Evolutionary conservation across 1,140 invertebrate species (phyloP).

Genomic region (Oncopodura yosiiana): DNA sequence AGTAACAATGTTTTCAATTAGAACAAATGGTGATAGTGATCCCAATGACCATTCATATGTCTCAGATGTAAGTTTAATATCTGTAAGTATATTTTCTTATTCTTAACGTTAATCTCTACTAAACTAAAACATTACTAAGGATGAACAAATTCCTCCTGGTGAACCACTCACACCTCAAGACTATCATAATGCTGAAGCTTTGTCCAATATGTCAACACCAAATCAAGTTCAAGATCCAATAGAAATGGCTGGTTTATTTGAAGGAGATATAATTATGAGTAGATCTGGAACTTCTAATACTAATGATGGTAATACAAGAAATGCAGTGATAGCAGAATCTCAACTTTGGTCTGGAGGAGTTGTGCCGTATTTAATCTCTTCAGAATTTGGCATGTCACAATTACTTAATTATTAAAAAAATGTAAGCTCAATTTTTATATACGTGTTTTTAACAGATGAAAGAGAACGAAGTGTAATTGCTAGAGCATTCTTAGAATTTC

Average conservation of each 20-base stretch:
- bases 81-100: too few relatives aligned
- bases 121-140: too few relatives aligned
- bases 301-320: constrained; percentile 5
- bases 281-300: neutral
- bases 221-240: constrained; percentile 37
- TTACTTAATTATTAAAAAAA: neutral
- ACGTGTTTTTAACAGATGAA: constrained; percentile 24
- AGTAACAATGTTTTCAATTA: too few relatives aligned
- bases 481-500: constrained; percentile 37
- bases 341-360: constrained; percentile 35
- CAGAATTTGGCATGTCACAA: constrained; percentile 35
- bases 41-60: too few relatives aligned
- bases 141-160: too few relatives aligned
- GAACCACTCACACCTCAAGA: constrained; percentile 36
- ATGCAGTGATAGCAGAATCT: constrained; percentile 22
- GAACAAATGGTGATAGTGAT: too few relatives aligned
- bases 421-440: neutral
- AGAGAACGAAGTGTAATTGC: constrained; percentile 37
- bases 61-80: too few relatives aligned
- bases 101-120: too few relatives aligned
- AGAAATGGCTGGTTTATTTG: constrained; percentile 39
- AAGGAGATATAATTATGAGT: constrained; percentile 38
- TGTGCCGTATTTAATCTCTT: constrained; percentile 41
- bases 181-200: constrained; percentile 36
- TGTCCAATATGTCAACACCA: constrained; percentile 9